Evolutionary conservation across 37 sponge, comb jelly and placozoan species (phyloP), one percentile per base, ranked within the genome.

Genomic region (Agelas oroides): DNA sequence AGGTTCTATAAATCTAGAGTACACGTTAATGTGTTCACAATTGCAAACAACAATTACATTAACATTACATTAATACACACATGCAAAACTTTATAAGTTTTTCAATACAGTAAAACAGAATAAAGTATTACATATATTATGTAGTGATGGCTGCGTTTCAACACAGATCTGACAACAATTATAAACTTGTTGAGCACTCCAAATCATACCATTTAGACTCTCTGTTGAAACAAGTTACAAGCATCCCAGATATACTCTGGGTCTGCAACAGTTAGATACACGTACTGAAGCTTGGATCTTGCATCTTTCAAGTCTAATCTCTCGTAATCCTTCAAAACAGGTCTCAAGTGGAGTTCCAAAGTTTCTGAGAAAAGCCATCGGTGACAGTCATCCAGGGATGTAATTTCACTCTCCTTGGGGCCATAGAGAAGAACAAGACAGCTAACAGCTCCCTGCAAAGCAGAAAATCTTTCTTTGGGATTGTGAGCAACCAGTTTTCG

Each of bases 341-440:
- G 85, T 24, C 58, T 30, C 68, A 84, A 40, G 34, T 76, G 75
- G 15, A 84, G 66, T 34, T 84, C 76, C 56, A 80, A 21, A 12
- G 77, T 53, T 37, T 88, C 82, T 5, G 88, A 70, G 2, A 88
- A 41, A 1, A 88, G 52, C 88, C 88, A 88, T 28, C 69, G 28
- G 2, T 80, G 23, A 32, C 88, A 88, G 41, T 88, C 82, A n/a
- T 63, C 59, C 8, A 34, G 21, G 18, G 70, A 35, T 6, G 52
- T 53, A 6, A 79, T 33, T 20, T 67, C 36, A 5, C 58, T 25
- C 2, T 66, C 20, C 6, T 12, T 35, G 18, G 88, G 88, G 14
- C 88, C 88, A 81, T 81, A 88, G 14, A 88, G 81, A 13, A 88
- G 77, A 5, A 82, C 70, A 5, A 88, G 53, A 30, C 88, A 76